phyloP scores from a whole-genome alignment of 2,888 invertebrate species.

The Lithophane leautieri region DNA sequence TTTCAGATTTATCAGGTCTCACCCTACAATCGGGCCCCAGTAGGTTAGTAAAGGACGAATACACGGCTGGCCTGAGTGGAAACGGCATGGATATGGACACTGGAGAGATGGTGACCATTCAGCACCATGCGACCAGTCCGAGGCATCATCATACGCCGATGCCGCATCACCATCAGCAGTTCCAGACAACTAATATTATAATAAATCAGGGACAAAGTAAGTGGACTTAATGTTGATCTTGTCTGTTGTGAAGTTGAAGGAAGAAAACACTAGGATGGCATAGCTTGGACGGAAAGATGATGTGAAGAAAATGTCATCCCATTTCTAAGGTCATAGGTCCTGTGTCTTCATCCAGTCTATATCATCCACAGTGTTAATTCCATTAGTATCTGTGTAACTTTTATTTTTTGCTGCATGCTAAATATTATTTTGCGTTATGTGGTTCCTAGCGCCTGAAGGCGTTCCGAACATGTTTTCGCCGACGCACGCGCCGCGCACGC shows the following conservation, averaged over 20 bases:
- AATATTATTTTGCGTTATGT: slow-evolving; percentile 81
- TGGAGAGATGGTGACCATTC: slow-evolving; percentile 87
- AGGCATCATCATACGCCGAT: slow-evolving; percentile 85
- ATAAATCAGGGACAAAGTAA: slow-evolving; percentile 88
- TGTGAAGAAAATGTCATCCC: neutral
- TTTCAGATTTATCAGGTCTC: slow-evolving; percentile 96
- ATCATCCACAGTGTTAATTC: slow-evolving; percentile 26
- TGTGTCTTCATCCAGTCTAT: neutral
- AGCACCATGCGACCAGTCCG: slow-evolving; percentile 88
- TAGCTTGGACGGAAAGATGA: neutral
- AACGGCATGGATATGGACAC: slow-evolving; percentile 90
- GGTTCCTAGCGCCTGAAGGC: slow-evolving; percentile 87
- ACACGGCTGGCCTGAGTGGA: slow-evolving; percentile 94
- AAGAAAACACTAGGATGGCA: slow-evolving; percentile 15
- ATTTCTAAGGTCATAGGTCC: neutral
- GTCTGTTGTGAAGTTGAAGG: slow-evolving; percentile 39
- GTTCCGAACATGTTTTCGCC: slow-evolving; percentile 88
- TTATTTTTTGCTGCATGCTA: slow-evolving; percentile 71
- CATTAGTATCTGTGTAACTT: slow-evolving; percentile 54
- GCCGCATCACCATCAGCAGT: slow-evolving; percentile 87
- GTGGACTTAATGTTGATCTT: slow-evolving; percentile 47
- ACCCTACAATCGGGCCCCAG: slow-evolving; percentile 96
- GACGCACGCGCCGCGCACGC: slow-evolving; percentile 82
- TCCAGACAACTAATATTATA: slow-evolving; percentile 85
- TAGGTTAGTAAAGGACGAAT: slow-evolving; percentile 97